Percentiles rank a stretch among this genome's conserved stretches.
Evolutionary conservation across 2,888 invertebrate species (phyloP).

Genomic region (Cephus runcator): DNA sequence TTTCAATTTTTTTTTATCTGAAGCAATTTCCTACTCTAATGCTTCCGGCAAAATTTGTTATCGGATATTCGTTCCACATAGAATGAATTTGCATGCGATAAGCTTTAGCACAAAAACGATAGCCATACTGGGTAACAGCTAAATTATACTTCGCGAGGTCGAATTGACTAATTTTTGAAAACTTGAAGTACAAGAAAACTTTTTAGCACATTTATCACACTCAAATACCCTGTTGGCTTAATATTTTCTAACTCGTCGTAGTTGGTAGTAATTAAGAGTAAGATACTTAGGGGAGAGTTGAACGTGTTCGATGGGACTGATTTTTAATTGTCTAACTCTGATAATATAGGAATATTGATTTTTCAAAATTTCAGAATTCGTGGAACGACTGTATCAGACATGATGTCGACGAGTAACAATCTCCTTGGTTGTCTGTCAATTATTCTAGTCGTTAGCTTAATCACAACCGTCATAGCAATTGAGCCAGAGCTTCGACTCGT

Average conservation of each 20-base stretch:
- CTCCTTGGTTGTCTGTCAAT: background rate
- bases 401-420: slow-evolving; percentile 8
- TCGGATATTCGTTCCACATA: background rate
- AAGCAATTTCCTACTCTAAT: background rate
- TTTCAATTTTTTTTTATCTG: background rate
- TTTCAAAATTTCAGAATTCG: slow-evolving; percentile 7
- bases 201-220: background rate
- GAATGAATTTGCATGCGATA: background rate
- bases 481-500: slow-evolving; percentile 33
- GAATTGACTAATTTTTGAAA: background rate
- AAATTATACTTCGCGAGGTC: background rate
- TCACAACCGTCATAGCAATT: background rate
- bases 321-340: background rate
- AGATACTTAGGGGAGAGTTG: background rate
- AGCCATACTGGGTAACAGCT: background rate
- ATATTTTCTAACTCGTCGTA: background rate
- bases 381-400: background rate
- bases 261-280: background rate
- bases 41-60: background rate
- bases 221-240: background rate
- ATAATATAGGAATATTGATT: slow-evolving; percentile 15
- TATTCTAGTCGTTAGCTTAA: slow-evolving; percentile 18
- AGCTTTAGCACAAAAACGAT: background rate
- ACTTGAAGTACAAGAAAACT: background rate
- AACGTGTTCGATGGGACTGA: background rate